These are phyloP conservation scores for Aplysina aerophoba DNA, from an alignment of 37 sponge, comb jelly and placozoan genomes.

Conservation along the genomic window DNA sequence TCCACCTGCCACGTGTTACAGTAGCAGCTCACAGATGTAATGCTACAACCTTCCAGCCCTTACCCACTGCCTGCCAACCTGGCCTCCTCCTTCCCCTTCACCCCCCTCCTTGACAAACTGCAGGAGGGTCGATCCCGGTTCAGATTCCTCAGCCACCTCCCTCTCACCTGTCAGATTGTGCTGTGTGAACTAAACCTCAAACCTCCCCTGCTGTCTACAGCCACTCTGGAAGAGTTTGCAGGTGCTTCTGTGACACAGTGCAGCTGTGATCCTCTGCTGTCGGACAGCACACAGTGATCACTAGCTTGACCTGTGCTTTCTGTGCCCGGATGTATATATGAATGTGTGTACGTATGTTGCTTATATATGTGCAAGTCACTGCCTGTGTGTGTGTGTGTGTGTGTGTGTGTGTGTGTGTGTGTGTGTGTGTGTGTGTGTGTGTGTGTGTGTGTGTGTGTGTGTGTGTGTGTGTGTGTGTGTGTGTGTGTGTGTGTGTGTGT, in stretches of 20 bases:
- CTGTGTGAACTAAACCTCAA: constrained; percentile 85
- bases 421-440: neutral
- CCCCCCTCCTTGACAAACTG: no score
- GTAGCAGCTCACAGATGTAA: no score
- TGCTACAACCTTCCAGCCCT: no score
- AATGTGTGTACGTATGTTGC: neutral
- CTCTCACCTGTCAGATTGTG: constrained; percentile 79
- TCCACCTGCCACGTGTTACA: no score
- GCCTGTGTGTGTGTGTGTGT: no score
- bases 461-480: neutral
- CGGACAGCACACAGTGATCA: neutral
- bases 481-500: neutral
- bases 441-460: neutral
- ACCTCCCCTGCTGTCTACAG: constrained; percentile 65
- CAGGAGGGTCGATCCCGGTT: constrained; percentile 71
- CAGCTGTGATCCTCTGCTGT: neutral
- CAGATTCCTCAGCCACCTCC: constrained; percentile 83
- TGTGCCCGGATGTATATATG: neutral
- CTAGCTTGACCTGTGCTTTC: neutral
- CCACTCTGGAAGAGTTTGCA: constrained; percentile 59
- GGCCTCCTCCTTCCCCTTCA: neutral
- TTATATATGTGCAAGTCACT: neutral
- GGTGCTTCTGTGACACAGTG: constrained; percentile 5
- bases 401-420: neutral
- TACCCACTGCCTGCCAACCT: no score